These are phyloP conservation scores for Epinephelus malabaricus DNA, from an alignment of 2,797 vertebrate species.

Conservation along the genomic window DNA sequence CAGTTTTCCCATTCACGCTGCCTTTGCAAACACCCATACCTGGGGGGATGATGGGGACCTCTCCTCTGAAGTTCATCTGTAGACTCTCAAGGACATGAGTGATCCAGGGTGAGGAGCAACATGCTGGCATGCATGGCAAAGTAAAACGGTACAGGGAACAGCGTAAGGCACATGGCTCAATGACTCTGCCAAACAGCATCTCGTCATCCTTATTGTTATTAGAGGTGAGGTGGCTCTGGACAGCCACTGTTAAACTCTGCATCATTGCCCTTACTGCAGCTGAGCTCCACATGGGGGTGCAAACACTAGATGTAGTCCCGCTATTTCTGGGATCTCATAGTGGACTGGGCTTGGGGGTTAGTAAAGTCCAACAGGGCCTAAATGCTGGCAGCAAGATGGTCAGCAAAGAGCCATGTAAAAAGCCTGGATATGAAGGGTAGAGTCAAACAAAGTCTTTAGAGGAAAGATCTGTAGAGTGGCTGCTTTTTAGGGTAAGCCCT, in stretches of 20 bases:
- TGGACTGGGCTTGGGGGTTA: neutral
- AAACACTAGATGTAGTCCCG: neutral
- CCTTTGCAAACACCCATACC: neutral
- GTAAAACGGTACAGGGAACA: neutral
- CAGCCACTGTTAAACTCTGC: conserved; percentile 5
- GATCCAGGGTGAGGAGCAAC: neutral
- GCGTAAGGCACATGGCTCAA: neutral
- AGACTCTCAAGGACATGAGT: neutral
- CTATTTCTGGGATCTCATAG: neutral
- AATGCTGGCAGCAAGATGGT: conserved; percentile 1
- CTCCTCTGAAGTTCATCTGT: neutral
- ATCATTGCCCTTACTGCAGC: conserved; percentile 1
- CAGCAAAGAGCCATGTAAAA: neutral
- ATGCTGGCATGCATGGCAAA: neutral
- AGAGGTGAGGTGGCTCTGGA: conserved; percentile 4
- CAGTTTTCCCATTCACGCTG: conserved; percentile 21
- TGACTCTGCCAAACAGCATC: neutral
- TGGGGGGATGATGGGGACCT: neutral
- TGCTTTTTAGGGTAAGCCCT: neutral
- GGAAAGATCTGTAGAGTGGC: neutral
- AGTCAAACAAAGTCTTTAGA: conserved; percentile 4
- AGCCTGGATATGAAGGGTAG: neutral
- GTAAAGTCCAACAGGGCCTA: conserved; percentile 15
- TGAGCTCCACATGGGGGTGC: neutral
- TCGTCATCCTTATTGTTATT: conserved; percentile 5